Evolutionary conservation across 30 jellyfish, hydroid and myxozoan genomes (phyloP), one percentile per base, ranked within the genome.

Genomic region (Rhopilema esculentum): DNA sequence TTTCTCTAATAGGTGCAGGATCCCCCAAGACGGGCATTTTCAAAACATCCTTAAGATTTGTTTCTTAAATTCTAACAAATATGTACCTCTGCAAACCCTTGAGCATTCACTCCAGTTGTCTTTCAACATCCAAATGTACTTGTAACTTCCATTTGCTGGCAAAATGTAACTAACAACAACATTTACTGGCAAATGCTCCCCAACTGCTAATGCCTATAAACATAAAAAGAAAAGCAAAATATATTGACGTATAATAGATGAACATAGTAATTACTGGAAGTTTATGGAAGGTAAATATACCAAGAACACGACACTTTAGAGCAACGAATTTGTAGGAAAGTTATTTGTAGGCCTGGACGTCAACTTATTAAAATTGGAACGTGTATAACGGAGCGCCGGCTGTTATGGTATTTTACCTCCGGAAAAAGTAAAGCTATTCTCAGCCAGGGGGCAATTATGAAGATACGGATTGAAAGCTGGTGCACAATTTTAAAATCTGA

Each of bases 61-160:
- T 27, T 4, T 6, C 26, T 18, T 79, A 24, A 18, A 16, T n/a
- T 0, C 16, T 1, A 6, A 49, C 12, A 2, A 22, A 9, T 25
- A 21, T 77, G 7, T 33, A 94, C 98, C 99, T 74, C 90, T 92
- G 84, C 99, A 95, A 48, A 82, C 93, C 0, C 75, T 86, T 24
- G 82, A 78, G 51, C 99, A 95, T 29, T 80, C 94, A 66, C 91
- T 80, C 97, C 97, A 95, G 30, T 86, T 85, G 23, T 76, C 72
- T 26, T 89, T 84, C 68, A 91, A 84, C 79, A 75, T 76, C 99
- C 99, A 95, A 28, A 93, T 72, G 81, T 89, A 95, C 24, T 81
- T 80, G 73, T 94, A 95, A 21, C 77, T 80, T 4, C 94, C 97
- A 21, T 68, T 85, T 29, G 90, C 89, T 6, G 97, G 99, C 57